Base-by-base conservation (phyloP, 2,888 invertebrate genomes). In the Drosophila rubida region DNA sequence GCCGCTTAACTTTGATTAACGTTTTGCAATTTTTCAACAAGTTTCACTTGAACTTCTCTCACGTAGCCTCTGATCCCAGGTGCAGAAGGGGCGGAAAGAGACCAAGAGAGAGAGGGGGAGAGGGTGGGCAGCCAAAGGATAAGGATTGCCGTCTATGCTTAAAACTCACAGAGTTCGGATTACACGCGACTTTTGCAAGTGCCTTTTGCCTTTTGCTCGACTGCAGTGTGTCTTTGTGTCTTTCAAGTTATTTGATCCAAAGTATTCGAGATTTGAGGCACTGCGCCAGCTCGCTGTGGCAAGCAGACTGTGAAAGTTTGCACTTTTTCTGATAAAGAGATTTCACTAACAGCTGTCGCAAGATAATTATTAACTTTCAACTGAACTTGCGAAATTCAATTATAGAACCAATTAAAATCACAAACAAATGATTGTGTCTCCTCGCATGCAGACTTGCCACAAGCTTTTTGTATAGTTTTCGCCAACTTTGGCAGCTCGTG, bases 1-100 rank as follows among this genome's bases (percentile, higher is more conserved):
- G 75, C 69, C 83, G 88, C 86, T 87, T 84, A 82, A 87, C 88
- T 84, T 87, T 84, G 84, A 84, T 87, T 84, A 84, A 84, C 83
- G 84, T 84, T 84, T 73, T 75, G 78, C 78, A 70, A 84, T 84
- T 86, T 84, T 83, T 84, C 88, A 87, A 86, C 84, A 84, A 84
- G 78, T 87, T 86, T 75, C 72, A 53, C 27, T 65, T 71, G 60
- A 82, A 78, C 81, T 72, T 77, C 63, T 50, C 65, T 61, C 63
- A 71, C 63, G 65, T 78, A 53, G 61, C 63, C 51, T 42, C 16
- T 53, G 51, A 42, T 50, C 19, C 30, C 39, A 72, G 63, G 57
- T 64, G 75, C 39, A 32, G 37, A 32, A 14, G 32, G 45, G 32
- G 16, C 9, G 30, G 22, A 23, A 7, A 9, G 19, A 5, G 19